Evolutionary conservation across 2,797 vertebrate genomes (phyloP).

Genomic region (Crocidura indochinensis): DNA sequence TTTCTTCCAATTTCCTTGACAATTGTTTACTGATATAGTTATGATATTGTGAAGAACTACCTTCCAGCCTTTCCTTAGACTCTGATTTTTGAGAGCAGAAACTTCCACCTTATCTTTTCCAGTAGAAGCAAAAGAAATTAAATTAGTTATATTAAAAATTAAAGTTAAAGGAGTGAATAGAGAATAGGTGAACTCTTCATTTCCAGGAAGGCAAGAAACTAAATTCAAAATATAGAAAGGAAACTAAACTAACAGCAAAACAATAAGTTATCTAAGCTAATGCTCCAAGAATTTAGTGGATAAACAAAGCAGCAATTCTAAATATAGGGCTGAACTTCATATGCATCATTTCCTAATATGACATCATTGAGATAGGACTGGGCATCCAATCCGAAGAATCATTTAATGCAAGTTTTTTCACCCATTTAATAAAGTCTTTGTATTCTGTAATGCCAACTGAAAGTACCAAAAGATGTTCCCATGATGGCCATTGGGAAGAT

Average conservation of each 20-base stretch:
- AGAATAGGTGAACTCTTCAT: neutral
- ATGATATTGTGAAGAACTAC: too few species aligned
- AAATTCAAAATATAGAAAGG: neutral
- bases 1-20: neutral
- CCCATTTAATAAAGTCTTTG: conserved; percentile 2
- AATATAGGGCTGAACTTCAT: neutral
- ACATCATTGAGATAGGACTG: neutral
- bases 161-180: neutral
- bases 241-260: neutral
- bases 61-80: neutral
- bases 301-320: neutral
- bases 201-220: neutral
- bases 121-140: neutral
- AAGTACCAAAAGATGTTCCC: neutral
- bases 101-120: neutral
- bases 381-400: neutral
- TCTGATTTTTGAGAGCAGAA: neutral
- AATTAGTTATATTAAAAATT: neutral
- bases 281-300: neutral
- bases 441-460: neutral
- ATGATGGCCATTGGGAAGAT: neutral
- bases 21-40: neutral
- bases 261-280: conserved; percentile 6
- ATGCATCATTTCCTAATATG: conserved; percentile 16
- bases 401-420: neutral